Evolutionary conservation across 2,888 invertebrate species (phyloP).

Genomic region (Euplexia lucipara): DNA sequence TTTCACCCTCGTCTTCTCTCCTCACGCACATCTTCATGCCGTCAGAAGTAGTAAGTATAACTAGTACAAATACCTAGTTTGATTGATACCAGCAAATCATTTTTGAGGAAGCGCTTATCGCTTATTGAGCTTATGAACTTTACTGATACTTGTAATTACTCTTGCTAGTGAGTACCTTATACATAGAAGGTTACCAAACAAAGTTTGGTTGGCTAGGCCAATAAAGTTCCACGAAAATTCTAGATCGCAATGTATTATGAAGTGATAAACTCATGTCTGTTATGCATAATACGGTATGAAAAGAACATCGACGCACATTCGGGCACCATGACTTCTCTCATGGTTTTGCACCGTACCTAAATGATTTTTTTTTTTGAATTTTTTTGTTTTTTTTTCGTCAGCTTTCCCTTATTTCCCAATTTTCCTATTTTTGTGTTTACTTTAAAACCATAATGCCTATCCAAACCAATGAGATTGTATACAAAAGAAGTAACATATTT

Average conservation of each 20-base stretch:
- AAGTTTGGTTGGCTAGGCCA: not conserved
- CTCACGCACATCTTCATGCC: not conserved
- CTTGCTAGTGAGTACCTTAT: not conserved
- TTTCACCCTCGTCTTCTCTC: conserved; percentile 19
- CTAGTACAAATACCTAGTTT: not conserved
- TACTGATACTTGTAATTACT: not conserved
- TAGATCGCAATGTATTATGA: not conserved
- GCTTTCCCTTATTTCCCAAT: no score
- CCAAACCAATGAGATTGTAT: no score
- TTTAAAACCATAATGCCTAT: no score
- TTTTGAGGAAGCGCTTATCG: not conserved
- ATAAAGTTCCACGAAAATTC: not conserved
- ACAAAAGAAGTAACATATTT: no score
- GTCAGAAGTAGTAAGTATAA: not conserved
- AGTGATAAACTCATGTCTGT: no score
- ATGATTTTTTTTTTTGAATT: no score
- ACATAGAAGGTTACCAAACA: not conserved
- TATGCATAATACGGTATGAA: no score
- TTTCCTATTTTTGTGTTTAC: no score
- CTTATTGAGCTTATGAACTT: not conserved
- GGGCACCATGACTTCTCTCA: no score
- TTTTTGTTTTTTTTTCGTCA: no score
- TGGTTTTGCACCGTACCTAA: no score
- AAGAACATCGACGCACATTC: no score
- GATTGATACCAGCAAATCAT: not conserved